Base-by-base conservation (phyloP, 1,140 invertebrate genomes). In the Drosophila auraria region DNA sequence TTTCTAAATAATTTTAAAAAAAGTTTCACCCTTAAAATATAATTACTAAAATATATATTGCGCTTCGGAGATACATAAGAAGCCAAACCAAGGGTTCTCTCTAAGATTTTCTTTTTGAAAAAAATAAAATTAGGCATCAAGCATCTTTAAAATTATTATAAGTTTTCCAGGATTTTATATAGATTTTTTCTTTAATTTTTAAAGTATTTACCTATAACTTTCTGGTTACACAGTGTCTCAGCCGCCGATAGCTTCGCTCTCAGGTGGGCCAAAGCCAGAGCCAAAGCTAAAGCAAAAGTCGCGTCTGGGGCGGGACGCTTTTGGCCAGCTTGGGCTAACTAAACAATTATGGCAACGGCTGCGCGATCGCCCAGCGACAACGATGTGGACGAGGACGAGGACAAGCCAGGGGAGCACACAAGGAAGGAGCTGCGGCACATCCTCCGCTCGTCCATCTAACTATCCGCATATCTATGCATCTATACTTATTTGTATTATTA, bases 401-500 rank as follows among this genome's bases (percentile, higher is more conserved):
- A 42, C 17, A 36, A 33, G 33, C 3, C 33, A 36, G 42, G n/a
- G 4, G 14, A 33, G 7, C 27, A 53, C 30, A 56, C 42, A 57
- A 27, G 42, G 30, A 25, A 36, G 40, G 42, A 47, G 58, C 42
- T 49, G 23, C 36, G 68, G 61, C 70, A 69, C 76, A 65, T 70
- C 66, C 78, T 86, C 66, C 61, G 65, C 78, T 87, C 68, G 71
- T 81, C 56, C 81, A 87, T 87, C 84, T 89, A 87, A 87, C 84
- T 89, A 87, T 81, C 70, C 81, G 78, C 81, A 66, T 89, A 87
- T 87, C 84, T 87, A 87, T 87, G 84, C 84, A 87, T 87, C 84
- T 89, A 81, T 87, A 89, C 81, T 87, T 87, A 87, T 87, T 87
- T 87, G 84, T 87, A 87, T 87, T 87, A 87, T 87, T 87, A 87